Conservation (phyloP, 2,113 vertebrate species). For the Sinocyclocheilus rhinocerous region DNA sequence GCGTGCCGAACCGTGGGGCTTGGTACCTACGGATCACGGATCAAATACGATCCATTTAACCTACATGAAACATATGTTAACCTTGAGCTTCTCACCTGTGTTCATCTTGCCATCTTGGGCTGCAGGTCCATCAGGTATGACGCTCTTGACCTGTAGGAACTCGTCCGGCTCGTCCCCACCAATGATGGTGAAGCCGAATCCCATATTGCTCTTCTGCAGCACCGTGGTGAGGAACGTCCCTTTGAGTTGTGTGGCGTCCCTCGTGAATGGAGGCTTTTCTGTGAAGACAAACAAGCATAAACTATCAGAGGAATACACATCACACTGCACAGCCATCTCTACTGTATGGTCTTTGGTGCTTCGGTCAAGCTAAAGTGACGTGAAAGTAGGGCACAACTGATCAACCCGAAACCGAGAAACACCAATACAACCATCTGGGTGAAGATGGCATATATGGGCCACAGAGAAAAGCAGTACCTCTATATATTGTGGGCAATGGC, state of each 20-base stretch:
- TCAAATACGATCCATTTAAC: too few relatives aligned
- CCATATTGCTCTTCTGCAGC: constrained; percentile 98
- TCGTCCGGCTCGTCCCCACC: too few relatives aligned
- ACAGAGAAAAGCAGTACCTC: constrained; percentile 79
- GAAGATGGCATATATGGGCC: constrained; percentile 16
- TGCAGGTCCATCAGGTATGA: constrained; percentile 96
- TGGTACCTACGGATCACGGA: too few relatives aligned
- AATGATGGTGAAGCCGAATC: constrained; percentile 84
- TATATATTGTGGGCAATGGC: constrained; percentile 90
- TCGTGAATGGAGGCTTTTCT: constrained; percentile 97
- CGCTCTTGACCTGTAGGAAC: constrained; percentile 91
- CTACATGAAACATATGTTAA: too few relatives aligned
- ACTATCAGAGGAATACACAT: not conserved
- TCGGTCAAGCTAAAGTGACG: not conserved
- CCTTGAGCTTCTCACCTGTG: constrained; percentile 80
- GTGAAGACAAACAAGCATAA: constrained; percentile 40
- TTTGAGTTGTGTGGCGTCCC: constrained; percentile 96
- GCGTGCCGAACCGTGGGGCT: too few relatives aligned
- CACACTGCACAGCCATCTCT: constrained; percentile 15
- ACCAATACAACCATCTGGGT: constrained; percentile 12
- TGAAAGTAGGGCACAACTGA: constrained; percentile 24
- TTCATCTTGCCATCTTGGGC: constrained; percentile 98
- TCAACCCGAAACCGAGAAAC: constrained; percentile 4
- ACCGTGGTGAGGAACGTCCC: constrained; percentile 95
- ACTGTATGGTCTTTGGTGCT: not conserved